These are phyloP conservation scores for Rhinella marina DNA, from an alignment of 2,797 vertebrate genomes.

Conservation along the genomic window DNA sequence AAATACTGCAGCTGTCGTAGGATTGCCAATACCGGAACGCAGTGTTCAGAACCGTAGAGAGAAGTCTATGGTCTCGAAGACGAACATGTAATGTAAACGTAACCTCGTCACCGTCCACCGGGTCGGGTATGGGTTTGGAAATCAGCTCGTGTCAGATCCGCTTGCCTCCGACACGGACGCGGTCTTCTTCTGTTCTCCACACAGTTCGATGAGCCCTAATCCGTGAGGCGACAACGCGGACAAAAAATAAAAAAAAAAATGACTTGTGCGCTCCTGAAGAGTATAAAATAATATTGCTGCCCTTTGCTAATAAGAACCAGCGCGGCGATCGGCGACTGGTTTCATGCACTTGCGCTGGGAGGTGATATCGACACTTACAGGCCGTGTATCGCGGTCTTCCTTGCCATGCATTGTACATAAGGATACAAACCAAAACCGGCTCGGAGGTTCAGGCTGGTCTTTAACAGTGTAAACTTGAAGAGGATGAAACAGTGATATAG, in stretches of 20 bases:
- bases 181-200: not conserved
- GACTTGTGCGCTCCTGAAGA: conserved; percentile 41
- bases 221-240: not conserved
- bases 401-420: conserved; percentile 17
- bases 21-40: not conserved
- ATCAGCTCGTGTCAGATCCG: not conserved
- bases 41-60: not conserved
- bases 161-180: not conserved
- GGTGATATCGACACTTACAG: not conserved
- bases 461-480: conserved; percentile 67
- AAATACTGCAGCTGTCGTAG: not conserved
- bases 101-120: conserved; percentile 11
- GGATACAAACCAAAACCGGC: conserved; percentile 18
- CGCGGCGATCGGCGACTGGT: not conserved
- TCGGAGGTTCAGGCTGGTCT: conserved; percentile 63
- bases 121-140: not conserved
- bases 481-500: conserved; percentile 15
- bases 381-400: conserved; percentile 52
- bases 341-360: conserved; percentile 38
- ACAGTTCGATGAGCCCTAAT: not conserved
- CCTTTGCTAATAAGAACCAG: conserved; percentile 26
- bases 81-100: conserved; percentile 31
- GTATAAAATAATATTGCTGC: conserved; percentile 54
- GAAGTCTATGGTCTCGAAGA: conserved; percentile 21
- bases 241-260: not conserved